phyloP scores from a whole-genome alignment of 2,113 vertebrate species.

The Anseranas semipalmata region DNA sequence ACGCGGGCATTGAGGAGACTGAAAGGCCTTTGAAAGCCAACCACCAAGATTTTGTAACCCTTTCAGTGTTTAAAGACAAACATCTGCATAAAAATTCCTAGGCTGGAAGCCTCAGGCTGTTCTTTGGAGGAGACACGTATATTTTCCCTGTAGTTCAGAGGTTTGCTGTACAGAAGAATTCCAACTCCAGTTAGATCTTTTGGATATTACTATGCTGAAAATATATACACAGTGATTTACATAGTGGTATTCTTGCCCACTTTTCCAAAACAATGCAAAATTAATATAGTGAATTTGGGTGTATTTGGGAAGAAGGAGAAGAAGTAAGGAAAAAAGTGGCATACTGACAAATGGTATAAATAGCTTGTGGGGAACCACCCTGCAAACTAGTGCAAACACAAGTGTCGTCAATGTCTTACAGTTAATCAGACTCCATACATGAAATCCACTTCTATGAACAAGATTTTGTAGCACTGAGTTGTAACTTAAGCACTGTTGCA shows the following conservation, averaged over 20 bases:
- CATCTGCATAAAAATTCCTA: conserved; percentile 5
- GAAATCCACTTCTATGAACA: background rate
- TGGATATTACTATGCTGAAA: background rate
- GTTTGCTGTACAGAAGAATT: conserved; percentile 11
- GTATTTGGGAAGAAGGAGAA: background rate
- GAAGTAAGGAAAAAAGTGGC: background rate
- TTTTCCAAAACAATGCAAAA: conserved; percentile 23
- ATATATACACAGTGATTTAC: background rate
- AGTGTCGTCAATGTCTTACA: background rate
- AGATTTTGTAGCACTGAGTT: background rate
- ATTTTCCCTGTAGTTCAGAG: conserved; percentile 4
- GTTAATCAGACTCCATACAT: background rate
- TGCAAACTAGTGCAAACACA: background rate
- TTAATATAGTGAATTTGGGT: background rate
- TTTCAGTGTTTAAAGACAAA: conserved; percentile 9
- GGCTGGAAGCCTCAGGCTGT: conserved; percentile 1
- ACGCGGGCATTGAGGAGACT: background rate
- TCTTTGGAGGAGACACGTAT: background rate
- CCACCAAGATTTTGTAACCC: background rate
- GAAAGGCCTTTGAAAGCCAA: background rate
- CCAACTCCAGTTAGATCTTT: background rate
- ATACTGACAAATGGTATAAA: background rate
- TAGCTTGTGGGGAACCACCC: background rate
- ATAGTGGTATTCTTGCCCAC: background rate
- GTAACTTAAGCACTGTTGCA: background rate